Base-by-base conservation (phyloP, 2,888 invertebrate species). In the Crioceris asparagi region DNA sequence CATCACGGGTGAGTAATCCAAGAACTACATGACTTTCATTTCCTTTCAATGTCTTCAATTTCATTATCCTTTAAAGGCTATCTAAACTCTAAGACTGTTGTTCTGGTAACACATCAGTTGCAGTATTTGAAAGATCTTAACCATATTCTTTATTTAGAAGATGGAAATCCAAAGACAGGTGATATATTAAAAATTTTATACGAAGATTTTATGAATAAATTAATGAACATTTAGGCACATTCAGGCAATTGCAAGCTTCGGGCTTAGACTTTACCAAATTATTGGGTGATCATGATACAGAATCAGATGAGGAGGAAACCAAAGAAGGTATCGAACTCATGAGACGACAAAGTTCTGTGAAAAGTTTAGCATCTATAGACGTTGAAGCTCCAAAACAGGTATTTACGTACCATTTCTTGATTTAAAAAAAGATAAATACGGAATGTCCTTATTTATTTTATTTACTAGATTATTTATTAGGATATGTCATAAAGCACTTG, bases 241-340 rank as follows among this genome's bases (percentile, higher is more conserved):
- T 79, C 56, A 75, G 76, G 12, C 77, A 82, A 2, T 64, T 88
- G 2, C 75, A 78, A 46, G 76, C 74, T 3, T 76, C 77, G 4
- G 86, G 85, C 0, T 61, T 85, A 49, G 80, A 88, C 62, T 86
- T 88, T 60, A 83, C 84, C 0, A 70, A 78, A 52, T 61, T 90
- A 42, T 15, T 60, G 1, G 55, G 57, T 29, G 67, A 71, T 27
- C 68, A 71, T 30, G 67, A 67, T 26, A 38, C 44, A 16, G 40
- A 47, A 5, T 40, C 49, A 33, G 26, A 21, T 7, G 7, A 10
- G 8, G 26, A 33, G 5, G 21, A 25, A 12, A 12, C 19, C 4
- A 15, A 15, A 15, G 23, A 14, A 7, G 11, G 5, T 15, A 15
- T 12, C 10, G 11, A 25, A 12, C 12, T 12, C 37, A 11, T 52